These are phyloP conservation scores for Trichonephila clavata DNA, from an alignment of 1,140 invertebrate genomes.

Conservation along the genomic window DNA sequence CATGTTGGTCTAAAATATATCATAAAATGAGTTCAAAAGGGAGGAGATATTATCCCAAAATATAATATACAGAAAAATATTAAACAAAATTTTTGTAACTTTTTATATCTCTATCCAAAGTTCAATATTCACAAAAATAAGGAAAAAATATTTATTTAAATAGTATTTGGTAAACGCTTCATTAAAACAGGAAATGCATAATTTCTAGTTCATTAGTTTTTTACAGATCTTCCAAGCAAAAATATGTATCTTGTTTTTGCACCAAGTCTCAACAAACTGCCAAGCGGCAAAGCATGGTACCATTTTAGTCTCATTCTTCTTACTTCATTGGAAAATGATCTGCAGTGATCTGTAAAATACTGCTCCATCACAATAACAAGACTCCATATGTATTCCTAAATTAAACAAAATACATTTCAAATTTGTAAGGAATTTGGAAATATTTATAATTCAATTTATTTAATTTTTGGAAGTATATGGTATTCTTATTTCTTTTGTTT, in stretches of 20 bases:
- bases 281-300: conserved; percentile 9
- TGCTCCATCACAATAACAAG: conserved; percentile 34
- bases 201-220: background rate
- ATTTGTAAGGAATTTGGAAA: background rate
- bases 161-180: background rate
- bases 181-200: background rate
- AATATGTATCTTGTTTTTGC: conserved; percentile 20
- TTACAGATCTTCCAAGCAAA: background rate
- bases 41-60: background rate
- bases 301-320: conserved; percentile 47
- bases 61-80: background rate
- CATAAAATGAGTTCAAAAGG: too few relatives aligned
- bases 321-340: conserved; percentile 28
- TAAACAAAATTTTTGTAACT: background rate
- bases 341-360: conserved; percentile 24
- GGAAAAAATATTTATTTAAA: background rate
- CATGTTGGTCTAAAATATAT: too few relatives aligned
- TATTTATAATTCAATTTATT: background rate
- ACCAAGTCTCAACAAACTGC: conserved; percentile 29
- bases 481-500: background rate
- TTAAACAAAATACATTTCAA: background rate
- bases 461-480: background rate
- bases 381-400: conserved; percentile 50
- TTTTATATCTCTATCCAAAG: background rate
- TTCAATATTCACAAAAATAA: background rate